Evolutionary conservation across 2,797 vertebrate species (phyloP).

Genomic region (Oceanodroma leucorhoa): DNA sequence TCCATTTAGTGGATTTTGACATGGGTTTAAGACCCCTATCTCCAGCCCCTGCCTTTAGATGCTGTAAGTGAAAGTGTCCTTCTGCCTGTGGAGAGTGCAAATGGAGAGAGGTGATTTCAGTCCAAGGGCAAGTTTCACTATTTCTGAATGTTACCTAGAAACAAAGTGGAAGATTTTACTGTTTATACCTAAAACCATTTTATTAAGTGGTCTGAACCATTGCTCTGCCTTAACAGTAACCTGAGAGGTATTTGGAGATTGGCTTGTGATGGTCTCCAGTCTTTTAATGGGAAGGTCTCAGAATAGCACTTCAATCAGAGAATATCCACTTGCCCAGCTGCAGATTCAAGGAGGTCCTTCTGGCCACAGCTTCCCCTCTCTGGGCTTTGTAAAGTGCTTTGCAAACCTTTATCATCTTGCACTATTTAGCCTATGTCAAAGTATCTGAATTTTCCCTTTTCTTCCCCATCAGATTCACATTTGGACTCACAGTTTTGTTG

Average conservation of each 20-base stretch:
- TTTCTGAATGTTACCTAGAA: not conserved
- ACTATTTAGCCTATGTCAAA: not conserved
- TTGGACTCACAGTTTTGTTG: not conserved
- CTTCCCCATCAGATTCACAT: not conserved
- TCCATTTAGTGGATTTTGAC: not conserved
- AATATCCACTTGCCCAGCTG: not conserved
- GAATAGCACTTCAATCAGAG: not conserved
- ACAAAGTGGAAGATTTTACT: not conserved
- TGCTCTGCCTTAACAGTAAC: not conserved
- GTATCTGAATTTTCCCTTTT: not conserved
- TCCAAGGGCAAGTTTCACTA: not conserved
- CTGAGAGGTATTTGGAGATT: not conserved
- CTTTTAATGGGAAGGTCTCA: not conserved
- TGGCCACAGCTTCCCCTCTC: not conserved
- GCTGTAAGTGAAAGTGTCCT: not conserved
- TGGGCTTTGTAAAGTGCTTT: not conserved
- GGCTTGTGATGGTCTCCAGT: not conserved
- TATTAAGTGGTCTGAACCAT: not conserved
- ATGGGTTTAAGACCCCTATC: not conserved
- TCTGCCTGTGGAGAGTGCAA: not conserved
- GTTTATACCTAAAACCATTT: not conserved
- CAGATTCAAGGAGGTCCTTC: not conserved
- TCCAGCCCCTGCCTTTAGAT: not conserved
- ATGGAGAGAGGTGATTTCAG: not conserved
- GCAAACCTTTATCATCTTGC: not conserved